Conservation (phyloP, 2,113 vertebrate species). For the Dasypus novemcinctus region DNA sequence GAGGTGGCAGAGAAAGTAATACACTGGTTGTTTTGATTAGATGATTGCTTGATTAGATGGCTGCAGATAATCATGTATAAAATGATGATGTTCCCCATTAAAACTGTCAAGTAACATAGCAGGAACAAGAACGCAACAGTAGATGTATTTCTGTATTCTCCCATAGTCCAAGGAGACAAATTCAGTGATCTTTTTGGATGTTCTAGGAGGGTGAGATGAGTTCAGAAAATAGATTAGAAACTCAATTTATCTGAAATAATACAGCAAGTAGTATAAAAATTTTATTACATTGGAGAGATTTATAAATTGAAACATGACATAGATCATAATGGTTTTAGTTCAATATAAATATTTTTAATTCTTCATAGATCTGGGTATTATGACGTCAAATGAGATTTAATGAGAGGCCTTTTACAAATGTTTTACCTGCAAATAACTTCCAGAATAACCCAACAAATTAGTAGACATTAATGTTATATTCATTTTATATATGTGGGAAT, state of each 20-base stretch:
- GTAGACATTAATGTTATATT: no score
- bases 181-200: conserved; percentile 46
- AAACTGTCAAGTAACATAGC: conserved; percentile 28
- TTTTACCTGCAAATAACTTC: no score
- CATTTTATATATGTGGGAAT: no score
- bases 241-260: not conserved
- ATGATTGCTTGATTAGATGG: not conserved
- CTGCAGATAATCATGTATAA: not conserved
- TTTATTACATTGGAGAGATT: not conserved
- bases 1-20: conserved; percentile 39
- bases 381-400: no score
- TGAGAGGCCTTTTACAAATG: no score
- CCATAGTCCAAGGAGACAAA: conserved; percentile 36
- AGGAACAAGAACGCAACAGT: not conserved
- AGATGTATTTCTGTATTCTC: not conserved
- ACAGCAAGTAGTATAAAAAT: not conserved
- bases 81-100: not conserved
- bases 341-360: no score
- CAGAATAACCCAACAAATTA: no score
- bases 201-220: not conserved
- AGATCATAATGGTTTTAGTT: no score
- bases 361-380: no score
- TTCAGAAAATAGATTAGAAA: not conserved
- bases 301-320: not conserved
- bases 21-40: no score